Evolutionary conservation across 2,797 vertebrate genomes (phyloP).

Genomic region (Lepidocolaptes lacrymiger): DNA sequence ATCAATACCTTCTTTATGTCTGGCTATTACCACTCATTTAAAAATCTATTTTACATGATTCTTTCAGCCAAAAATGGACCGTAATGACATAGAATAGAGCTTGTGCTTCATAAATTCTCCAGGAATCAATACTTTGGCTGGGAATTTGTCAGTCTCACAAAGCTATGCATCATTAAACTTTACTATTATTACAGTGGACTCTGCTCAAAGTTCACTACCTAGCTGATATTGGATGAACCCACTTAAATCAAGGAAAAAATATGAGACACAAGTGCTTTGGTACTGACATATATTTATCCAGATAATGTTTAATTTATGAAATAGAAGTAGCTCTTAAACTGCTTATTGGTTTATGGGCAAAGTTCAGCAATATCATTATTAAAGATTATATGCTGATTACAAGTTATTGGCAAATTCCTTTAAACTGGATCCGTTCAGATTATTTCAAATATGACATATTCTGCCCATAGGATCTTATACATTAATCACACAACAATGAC

Average conservation of each 20-base stretch:
- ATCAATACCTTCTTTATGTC: conserved; percentile 85
- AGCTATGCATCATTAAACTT: conserved; percentile 86
- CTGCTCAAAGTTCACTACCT: conserved; percentile 80
- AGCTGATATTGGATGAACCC: conserved; percentile 67
- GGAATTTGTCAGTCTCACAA: conserved; percentile 84
- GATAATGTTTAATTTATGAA: conserved; percentile 70
- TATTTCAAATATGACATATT: conserved; percentile 37
- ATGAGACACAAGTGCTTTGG: conserved; percentile 53
- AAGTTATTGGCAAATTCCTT: conserved; percentile 40
- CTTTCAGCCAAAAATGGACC: conserved; percentile 82
- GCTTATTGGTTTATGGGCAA: conserved; percentile 47
- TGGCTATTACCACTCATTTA: conserved; percentile 86
- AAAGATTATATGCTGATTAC: conserved; percentile 53
- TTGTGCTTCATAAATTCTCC: conserved; percentile 83
- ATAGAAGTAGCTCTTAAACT: conserved; percentile 61
- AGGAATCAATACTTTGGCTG: conserved; percentile 86
- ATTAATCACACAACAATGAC: conserved; percentile 12
- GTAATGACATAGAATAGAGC: conserved; percentile 82
- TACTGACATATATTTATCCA: conserved; percentile 40
- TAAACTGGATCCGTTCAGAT: conserved; percentile 3
- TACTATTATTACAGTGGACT: conserved; percentile 82
- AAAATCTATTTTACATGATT: conserved; percentile 89
- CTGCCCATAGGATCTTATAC: conserved; percentile 1
- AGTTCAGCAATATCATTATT: conserved; percentile 50
- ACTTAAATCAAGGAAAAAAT: conserved; percentile 68